Evolutionary conservation across 2,888 invertebrate species (phyloP), one percentile per base, ranked within the genome.

Genomic region (Platycheirus albimanus): DNA sequence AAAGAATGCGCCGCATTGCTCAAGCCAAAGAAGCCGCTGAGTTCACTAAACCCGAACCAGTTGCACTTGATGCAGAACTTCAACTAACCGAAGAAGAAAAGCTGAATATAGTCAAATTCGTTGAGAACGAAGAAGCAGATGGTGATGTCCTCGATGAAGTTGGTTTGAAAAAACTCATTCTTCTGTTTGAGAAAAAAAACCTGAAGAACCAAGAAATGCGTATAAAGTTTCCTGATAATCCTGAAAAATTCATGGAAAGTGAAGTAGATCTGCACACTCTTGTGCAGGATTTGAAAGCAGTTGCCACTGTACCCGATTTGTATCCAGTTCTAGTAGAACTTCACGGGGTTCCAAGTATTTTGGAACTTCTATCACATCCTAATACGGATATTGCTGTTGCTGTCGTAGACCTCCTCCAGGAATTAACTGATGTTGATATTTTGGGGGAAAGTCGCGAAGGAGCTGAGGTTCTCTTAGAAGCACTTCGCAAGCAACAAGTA

Each of bases 171-270:
- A 95, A 96, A 88, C 93, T 99, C 88, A 94, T 99, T 19, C 92
- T 98, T 11, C 94, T 96, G 83, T 98, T 99, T 92, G 99, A 99
- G 89, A 99, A 99, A 90, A 94, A 97, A 88, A 96, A 96, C 56
- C 92, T 98, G 7, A 96, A 95, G 88, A 99, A 99, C 90, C 96
- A 99, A 89, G 99, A 99, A 91, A 97, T 99, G 96, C 93, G 99
- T 85, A 99, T 99, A 11, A 99, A 99, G 91, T 99, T 98, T 91
- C 97, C 98, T 0, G 99, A 99, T 89, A 95, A 95, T 87, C 97
- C 99, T 6, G 98, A 98, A 89, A 99, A 98, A 93, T 99, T 99
- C 90, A 98, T 99, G 95, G 96, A 99, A 87, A 98, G 99, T 76
- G 99, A 99, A 92, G 92, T 99, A 41, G 98, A 98, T 90, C 91